Evolutionary conservation across 2,888 invertebrate species (phyloP).

Genomic region (Drosophila nr. fundita): DNA sequence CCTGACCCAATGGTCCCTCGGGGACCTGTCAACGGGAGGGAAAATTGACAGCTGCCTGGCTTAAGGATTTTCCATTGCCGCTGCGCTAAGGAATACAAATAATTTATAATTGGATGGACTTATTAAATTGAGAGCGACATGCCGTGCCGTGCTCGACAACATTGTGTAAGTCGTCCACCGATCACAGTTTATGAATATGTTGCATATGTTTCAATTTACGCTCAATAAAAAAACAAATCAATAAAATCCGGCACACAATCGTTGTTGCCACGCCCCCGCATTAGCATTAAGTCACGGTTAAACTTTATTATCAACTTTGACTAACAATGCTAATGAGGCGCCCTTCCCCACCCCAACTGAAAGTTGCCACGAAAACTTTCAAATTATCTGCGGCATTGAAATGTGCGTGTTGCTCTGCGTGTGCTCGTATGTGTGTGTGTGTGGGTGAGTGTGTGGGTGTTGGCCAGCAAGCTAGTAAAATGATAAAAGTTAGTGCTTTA

Average conservation of each 20-base stretch:
- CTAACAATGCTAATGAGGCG: conserved; percentile 75
- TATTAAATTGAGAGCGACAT: conserved; percentile 28
- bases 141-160: background rate
- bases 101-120: conserved; percentile 48
- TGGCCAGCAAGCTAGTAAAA: conserved; percentile 30
- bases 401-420: conserved; percentile 8
- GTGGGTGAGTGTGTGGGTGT: conserved; percentile 18
- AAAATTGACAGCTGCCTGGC: conserved; percentile 37
- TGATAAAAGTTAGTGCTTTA: conserved; percentile 55
- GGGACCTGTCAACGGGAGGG: conserved; percentile 3
- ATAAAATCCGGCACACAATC: conserved; percentile 21
- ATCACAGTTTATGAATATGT: conserved; percentile 9
- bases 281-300: conserved; percentile 19
- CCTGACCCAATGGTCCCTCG: conserved; percentile 1
- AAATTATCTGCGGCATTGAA: conserved; percentile 32
- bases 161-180: conserved; percentile 3
- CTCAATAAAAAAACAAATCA: conserved; percentile 51
- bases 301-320: conserved; percentile 73
- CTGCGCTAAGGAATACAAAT: conserved; percentile 7
- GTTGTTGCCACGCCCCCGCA: conserved; percentile 32
- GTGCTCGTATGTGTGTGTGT: background rate
- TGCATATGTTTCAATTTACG: conserved; percentile 47
- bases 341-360: conserved; percentile 29
- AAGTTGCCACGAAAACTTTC: conserved; percentile 64
- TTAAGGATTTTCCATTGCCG: conserved; percentile 13